Conservation (phyloP, 2,797 vertebrate species). For the Trachops cirrhosus region DNA sequence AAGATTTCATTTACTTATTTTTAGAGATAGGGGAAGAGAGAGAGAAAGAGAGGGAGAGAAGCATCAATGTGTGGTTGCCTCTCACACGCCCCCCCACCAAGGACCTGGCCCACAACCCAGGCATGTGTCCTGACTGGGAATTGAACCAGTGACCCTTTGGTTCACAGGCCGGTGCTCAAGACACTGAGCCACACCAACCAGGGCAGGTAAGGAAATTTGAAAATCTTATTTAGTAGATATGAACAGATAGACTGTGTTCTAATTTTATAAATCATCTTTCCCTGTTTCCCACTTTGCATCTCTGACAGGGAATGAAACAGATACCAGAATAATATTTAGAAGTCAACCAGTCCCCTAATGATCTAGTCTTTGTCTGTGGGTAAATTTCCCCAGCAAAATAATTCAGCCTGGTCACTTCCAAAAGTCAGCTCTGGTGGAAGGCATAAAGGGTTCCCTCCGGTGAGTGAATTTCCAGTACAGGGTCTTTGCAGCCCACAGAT, state of each 20-base stretch:
- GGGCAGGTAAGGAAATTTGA: neutral
- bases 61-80: no score
- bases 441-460: neutral
- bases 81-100: no score
- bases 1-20: no score
- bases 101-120: no score
- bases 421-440: neutral
- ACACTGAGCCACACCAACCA: no score
- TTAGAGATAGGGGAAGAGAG: no score
- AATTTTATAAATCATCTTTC: constrained; percentile 22
- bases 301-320: neutral
- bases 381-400: neutral
- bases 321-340: constrained; percentile 44
- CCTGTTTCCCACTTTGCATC: neutral
- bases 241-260: constrained; percentile 19
- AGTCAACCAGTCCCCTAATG: neutral
- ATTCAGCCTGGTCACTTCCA: neutral
- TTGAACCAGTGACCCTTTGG: no score
- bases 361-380: neutral
- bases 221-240: neutral
- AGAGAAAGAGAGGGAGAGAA: no score
- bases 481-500: constrained; percentile 13
- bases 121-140: no score
- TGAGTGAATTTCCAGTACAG: neutral
- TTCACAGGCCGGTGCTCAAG: no score